Conservation (phyloP, 2,797 vertebrate species). For the Argya squamiceps region DNA sequence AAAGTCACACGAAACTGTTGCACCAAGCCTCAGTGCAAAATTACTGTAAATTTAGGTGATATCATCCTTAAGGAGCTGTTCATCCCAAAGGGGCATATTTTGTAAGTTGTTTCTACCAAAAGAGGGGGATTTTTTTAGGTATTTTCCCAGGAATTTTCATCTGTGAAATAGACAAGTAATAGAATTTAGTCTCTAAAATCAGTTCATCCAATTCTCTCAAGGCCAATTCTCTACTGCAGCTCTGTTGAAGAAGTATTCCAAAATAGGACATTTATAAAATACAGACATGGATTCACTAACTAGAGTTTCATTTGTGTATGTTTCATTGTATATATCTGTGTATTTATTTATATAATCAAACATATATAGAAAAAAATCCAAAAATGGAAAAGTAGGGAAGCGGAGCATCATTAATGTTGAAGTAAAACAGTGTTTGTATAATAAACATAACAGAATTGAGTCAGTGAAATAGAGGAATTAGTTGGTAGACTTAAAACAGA, state of each 20-base stretch:
- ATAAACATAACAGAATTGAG: neutral
- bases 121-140: neutral
- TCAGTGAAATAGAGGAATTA: neutral
- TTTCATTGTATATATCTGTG: neutral
- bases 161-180: neutral
- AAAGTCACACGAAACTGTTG: neutral
- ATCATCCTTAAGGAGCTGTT: neutral
- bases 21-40: neutral
- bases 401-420: neutral
- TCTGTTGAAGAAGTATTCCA: neutral
- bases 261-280: neutral
- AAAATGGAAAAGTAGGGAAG: neutral
- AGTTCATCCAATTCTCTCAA: neutral
- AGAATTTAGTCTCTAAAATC: neutral
- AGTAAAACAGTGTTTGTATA: neutral
- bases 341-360: neutral
- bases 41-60: neutral
- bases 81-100: neutral
- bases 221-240: neutral
- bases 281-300: neutral
- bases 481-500: constrained; percentile 23
- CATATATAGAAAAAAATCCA: neutral
- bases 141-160: neutral
- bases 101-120: neutral
- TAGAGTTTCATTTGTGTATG: neutral